Base-by-base conservation (phyloP, 2,888 invertebrate genomes). In the Tineola bisselliella region DNA sequence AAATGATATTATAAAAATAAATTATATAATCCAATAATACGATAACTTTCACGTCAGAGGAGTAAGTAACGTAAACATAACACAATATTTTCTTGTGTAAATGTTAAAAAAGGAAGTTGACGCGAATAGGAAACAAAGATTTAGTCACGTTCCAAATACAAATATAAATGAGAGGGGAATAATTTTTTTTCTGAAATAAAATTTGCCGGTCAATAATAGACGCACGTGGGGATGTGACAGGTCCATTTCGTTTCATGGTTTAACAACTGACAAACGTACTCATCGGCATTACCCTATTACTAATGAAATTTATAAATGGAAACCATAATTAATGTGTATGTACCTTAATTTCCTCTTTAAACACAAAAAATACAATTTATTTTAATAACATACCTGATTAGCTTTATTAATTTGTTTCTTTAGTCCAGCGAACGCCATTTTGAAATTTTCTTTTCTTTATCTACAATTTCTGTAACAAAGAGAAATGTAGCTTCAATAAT, bases 371-470 rank as follows among this genome's bases (percentile, higher is more conserved):
- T n/a, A n/a, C 8, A 8, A 12, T 43, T 43, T 8, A 48, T n/a
- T n/a, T n/a, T 8, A 19, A 19, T 5, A 54, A 71, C 88, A 89
- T 87, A 96, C 97, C 93, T 98, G 98, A 90, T 99, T 99, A 70
- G 98, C 98, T 90, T 99, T 99, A 90, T 99, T 99, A 82, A 99
- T 95, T 88, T 99, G 99, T 89, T 99, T 99, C 88, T 97, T 98
- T 69, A 99, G 90, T 71, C 99, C 99, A 73, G 98, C 98, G 86
- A 99, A 96, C 87, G 99, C 99, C 99, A 99, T 99, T 81, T 77
- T 88, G 77, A 74, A 66, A 12, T 18, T 56, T 19, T 25, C 56
- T 10, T n/a, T 8, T 10, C 6, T 10, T 19, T 58, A 58, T 33
- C 58, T 33, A 58, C 31, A 15, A 54, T 58, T 58, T 58, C 58